Percentiles rank a stretch among this genome's conserved stretches.
phyloP scores from a whole-genome alignment of 1,140 invertebrate species.

The Lordiphosa stackelbergi region DNA sequence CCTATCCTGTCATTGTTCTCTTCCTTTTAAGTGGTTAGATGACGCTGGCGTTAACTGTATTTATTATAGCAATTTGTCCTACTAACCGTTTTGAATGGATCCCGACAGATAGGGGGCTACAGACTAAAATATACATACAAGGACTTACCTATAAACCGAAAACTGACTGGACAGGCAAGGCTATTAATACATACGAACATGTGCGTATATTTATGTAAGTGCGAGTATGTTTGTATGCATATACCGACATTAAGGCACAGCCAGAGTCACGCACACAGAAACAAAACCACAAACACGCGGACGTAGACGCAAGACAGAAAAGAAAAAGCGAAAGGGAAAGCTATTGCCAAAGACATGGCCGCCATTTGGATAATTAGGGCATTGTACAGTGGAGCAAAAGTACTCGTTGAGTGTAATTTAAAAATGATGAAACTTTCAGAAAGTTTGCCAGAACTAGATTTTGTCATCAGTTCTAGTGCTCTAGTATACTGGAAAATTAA shows the following conservation, averaged over 20 bases:
- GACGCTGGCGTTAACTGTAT: constrained; percentile 9
- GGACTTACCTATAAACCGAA: background rate
- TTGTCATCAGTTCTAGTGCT: too few species aligned
- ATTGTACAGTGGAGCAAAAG: background rate
- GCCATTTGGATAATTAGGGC: constrained; percentile 34
- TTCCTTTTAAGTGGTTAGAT: background rate
- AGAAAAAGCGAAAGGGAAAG: constrained; percentile 18
- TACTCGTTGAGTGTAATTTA: too few species aligned
- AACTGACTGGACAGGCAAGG: constrained; percentile 2
- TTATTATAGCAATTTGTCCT: constrained; percentile 16
- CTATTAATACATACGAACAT: constrained; percentile 7
- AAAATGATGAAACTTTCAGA: too few species aligned
- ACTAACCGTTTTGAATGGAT: constrained; percentile 1
- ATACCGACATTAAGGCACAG: constrained; percentile 12
- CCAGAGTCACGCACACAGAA: constrained; percentile 42
- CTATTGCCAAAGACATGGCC: constrained; percentile 8
- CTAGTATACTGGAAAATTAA: too few species aligned
- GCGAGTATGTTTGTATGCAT: constrained; percentile 2
- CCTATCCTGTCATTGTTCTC: too few species aligned
- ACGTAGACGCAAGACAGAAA: constrained; percentile 37
- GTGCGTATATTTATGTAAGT: constrained; percentile 5
- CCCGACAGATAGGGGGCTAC: background rate
- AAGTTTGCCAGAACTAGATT: too few species aligned
- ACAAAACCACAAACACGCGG: constrained; percentile 43
- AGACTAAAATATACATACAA: constrained; percentile 2